Evolutionary conservation across 2,888 invertebrate species (phyloP), one percentile per base, ranked within the genome.

Genomic region (Epirrita christyi): DNA sequence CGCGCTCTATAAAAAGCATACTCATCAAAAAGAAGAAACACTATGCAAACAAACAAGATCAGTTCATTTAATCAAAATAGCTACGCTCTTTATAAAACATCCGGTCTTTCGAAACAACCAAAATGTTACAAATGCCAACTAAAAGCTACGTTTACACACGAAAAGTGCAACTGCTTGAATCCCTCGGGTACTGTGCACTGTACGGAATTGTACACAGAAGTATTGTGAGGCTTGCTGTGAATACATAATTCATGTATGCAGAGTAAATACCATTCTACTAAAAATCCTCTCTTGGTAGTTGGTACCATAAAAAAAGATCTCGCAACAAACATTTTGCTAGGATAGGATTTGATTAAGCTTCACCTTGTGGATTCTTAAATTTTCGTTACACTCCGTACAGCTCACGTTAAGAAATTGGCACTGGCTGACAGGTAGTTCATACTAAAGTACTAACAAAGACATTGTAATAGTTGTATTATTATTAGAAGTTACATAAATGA

Each of bases 231-330:
- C 43, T 56, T 37, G 46, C 42, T 46, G 42, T 46, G 42, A 42
- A 47, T 56, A 46, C 41, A 50, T 56, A 42, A 56, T 56, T 46
- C 42, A 56, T 56, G 46, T 43, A 51, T 56, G 56, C 51, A 47
- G 55, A 45, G 38, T 32, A 45, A 13, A 9, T 44, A 48, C 50
- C n/a, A 44, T 36, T 37, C 32, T 28, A 45, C 27, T 29, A 45
- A 49, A 55, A 49, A 38, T 38, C 6, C 8, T 14, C 38, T 14
- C 38, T 38, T 38, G 38, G 5, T 21, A 21, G 21, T 21, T 21
- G 21, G 21, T 2, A 21, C 4, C 21, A 21, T 21, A 21, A 21
- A 21, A n/a, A 21, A 21, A 21, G 21, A 3, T 21, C 2, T 21
- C 21, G 21, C 21, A 21, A 21, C n/a, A n/a, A n/a, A n/a, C n/a